These are phyloP conservation scores for Crenuchus spilurus DNA, from an alignment of 2,797 vertebrate species.

Conservation along the genomic window DNA sequence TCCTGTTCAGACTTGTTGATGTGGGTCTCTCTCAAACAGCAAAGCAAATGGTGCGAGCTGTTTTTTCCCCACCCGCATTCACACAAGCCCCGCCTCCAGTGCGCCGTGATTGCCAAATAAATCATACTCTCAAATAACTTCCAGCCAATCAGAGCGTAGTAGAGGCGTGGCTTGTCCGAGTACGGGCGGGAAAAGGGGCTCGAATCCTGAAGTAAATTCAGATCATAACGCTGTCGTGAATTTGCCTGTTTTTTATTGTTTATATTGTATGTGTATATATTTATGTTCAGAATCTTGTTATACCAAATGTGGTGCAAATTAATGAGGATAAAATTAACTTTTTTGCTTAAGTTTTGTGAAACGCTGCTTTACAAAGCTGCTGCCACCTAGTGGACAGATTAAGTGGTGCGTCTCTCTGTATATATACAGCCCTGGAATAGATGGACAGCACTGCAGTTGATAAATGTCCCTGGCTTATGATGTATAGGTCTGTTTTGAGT, in stretches of 20 bases:
- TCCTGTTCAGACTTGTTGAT: conserved; percentile 35
- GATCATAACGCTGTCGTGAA: too few relatives aligned
- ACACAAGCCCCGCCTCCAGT: background rate
- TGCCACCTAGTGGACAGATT: conserved; percentile 18
- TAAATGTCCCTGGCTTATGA: too few relatives aligned
- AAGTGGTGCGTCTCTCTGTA: background rate
- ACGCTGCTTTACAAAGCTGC: background rate
- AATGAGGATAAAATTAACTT: background rate
- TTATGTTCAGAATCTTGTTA: background rate
- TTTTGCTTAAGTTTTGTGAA: background rate
- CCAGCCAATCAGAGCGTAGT: background rate
- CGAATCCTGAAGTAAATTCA: too few relatives aligned
- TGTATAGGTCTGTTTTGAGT: too few relatives aligned
- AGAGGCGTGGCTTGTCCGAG: background rate
- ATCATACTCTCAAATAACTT: background rate
- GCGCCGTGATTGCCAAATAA: background rate
- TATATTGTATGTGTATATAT: background rate
- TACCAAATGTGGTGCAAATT: background rate
- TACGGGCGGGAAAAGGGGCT: background rate
- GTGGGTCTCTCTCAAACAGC: conserved; percentile 16
- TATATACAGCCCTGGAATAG: too few relatives aligned
- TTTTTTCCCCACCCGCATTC: background rate
- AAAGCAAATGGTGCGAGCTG: background rate
- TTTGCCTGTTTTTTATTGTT: too few relatives aligned
- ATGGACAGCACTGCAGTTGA: too few relatives aligned